Base-by-base conservation (phyloP, 2,797 vertebrate genomes). In the Chanos chanos region DNA sequence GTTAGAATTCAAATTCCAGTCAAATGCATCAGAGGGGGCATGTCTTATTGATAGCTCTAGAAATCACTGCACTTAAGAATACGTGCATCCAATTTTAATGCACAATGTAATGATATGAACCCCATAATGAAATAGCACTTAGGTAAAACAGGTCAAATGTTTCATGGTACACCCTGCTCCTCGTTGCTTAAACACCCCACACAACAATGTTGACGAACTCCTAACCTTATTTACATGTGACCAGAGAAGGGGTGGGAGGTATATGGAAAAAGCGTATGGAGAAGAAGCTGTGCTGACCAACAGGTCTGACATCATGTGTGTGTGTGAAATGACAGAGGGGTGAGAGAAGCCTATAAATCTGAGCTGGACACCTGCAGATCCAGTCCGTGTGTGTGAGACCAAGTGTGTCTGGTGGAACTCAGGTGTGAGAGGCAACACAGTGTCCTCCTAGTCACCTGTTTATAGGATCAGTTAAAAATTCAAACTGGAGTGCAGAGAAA, bases 321-420 rank as follows among this genome's bases (percentile, higher is more conserved):
- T 9, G 4, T 74, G 75, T 49, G 71, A 85, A 62, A 65, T 72
- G 12, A 21, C 74, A 62, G 63, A 56, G 37, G 49, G 60, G 63
- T 74, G 71, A 64, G 68, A 80, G 16, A 58, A 21, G 9, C 30
- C 34, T 36, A 22, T 41, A 33, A 62, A 58, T 43, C 33, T 19
- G 55, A 18, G 48, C 34, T 40, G 33, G 25, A 49, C 39, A 49
- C 18, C 25, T 56, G 15, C 33, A 40, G 13, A 10, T 9, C 0
- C 24, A 28, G n/a, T 5, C 9, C 24, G 37, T 9, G 12, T 4
- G 31, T 43, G 45, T 40, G 31, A 4, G 8, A 7, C 10, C 4
- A 6, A 13, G 28, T n/a, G 30, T 45, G 10, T 43, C 43, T 33
- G 10, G 2, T 4, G 27, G 15, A 12, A 12, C 28, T 2, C 12